These are phyloP conservation scores for Ormyrus labotus DNA, from an alignment of 2,888 invertebrate genomes.

Conservation along the genomic window DNA sequence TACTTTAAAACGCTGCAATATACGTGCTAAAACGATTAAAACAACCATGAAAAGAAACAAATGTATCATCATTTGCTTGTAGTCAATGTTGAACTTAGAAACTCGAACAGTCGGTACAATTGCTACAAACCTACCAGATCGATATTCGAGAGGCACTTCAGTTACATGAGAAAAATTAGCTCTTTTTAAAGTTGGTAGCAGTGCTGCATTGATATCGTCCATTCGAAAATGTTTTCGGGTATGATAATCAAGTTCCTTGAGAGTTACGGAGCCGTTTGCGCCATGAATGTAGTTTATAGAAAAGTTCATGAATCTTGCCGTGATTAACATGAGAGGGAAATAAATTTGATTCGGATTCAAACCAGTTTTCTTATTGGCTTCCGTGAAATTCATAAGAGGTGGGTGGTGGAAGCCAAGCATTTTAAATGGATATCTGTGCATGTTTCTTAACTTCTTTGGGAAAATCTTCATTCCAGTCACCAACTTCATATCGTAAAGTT, in stretches of 20 bases:
- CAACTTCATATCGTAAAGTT: background rate
- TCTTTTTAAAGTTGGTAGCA: background rate
- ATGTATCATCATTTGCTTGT: background rate
- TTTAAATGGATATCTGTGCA: conserved; percentile 11
- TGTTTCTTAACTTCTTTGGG: conserved; percentile 20
- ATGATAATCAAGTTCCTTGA: background rate
- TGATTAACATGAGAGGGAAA: background rate
- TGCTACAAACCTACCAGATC: background rate
- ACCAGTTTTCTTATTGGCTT: conserved; percentile 5
- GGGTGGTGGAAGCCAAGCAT: background rate
- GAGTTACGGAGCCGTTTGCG: background rate
- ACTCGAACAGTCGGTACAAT: conserved; percentile 10
- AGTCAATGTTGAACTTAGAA: background rate
- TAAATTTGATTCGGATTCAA: background rate
- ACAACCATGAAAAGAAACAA: background rate
- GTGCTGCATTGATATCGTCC: background rate
- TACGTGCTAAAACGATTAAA: background rate
- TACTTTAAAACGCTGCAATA: background rate
- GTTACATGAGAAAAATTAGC: background rate
- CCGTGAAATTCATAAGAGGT: conserved; percentile 8
- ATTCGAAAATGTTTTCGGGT: conserved; percentile 1
- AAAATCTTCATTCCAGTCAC: background rate
- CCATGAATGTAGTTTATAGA: conserved; percentile 5
- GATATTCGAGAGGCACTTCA: background rate
- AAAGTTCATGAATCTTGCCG: conserved; percentile 21